phyloP scores from a whole-genome alignment of 2,797 vertebrate species.

The Manis javanica region DNA sequence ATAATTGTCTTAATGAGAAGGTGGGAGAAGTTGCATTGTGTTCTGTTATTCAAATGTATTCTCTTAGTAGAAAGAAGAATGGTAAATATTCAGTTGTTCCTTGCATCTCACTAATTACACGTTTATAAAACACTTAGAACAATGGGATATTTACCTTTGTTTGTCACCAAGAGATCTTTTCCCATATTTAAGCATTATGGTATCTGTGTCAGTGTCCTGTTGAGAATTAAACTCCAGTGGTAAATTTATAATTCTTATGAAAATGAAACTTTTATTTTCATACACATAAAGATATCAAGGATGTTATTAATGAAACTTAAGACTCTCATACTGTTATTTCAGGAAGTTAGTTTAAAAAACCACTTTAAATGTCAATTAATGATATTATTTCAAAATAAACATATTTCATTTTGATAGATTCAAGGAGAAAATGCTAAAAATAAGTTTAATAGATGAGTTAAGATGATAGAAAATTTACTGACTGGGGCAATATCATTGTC shows the following conservation, averaged over 20 bases:
- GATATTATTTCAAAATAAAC: constrained; percentile 1
- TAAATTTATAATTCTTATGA: neutral
- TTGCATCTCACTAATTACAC: neutral
- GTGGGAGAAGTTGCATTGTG: neutral
- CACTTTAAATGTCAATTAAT: neutral
- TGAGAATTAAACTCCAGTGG: neutral
- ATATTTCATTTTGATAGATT: neutral
- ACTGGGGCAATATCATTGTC: neutral
- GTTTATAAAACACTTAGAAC: neutral
- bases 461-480: neutral
- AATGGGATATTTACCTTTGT: neutral
- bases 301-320: neutral
- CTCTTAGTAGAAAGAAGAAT: neutral
- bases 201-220: neutral
- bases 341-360: neutral
- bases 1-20: neutral
- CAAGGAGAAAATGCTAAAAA: neutral
- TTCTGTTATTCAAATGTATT: neutral
- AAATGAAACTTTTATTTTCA: neutral
- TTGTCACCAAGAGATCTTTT: neutral
- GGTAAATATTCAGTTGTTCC: neutral
- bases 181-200: neutral
- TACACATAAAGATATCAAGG: neutral
- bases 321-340: neutral
- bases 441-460: neutral